Base-by-base conservation (phyloP, 2,888 invertebrate species). In the Chymomyza procnemis region DNA sequence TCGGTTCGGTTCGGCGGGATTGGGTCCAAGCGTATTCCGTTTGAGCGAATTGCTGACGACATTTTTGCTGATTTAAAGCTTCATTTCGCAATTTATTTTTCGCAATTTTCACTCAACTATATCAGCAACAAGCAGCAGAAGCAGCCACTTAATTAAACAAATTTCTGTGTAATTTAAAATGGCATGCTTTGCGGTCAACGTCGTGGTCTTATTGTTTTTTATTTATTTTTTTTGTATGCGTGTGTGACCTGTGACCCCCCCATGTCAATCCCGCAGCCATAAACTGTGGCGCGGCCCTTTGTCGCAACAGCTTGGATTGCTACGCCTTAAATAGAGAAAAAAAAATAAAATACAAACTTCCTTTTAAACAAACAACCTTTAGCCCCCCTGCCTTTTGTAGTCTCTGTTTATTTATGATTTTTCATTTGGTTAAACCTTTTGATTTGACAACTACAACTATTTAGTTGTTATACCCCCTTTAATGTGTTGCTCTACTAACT, bases 81-180 rank as follows among this genome's bases (percentile, higher is more conserved):
- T 54, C 69, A 67, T 71, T 69, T 69, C 67, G 62, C 62, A 75
- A 76, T 74, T 76, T 69, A 76, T 72, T 76, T 69, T 59, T 66
- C 48, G 76, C 80, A 80, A 78, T 78, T 74, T 76, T 78, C 78
- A 69, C 73, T 63, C 67, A 57, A 58, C 50, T 18, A 50, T n/a
- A 18, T 50, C 50, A 72, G 69, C 71, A 71, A 66, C 80, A 66
- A 66, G 72, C 56, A 68, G 67, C 70, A 66, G 75, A 4, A 12
- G 46, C 58, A 41, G 46, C 72, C 80, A 80, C 83, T 81, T 83
- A 80, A 81, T 83, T 81, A 81, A 80, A 72, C 71, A 71, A 82
- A 82, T 83, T 76, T 79, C 79, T 85, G 71, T 67, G 67, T 71
- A 79, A 85, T 85, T 85, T 75, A 80, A 82, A 55, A 67, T 79